Conservation (phyloP, 1,140 invertebrate genomes). For the Proctacanthus coquilletti region DNA sequence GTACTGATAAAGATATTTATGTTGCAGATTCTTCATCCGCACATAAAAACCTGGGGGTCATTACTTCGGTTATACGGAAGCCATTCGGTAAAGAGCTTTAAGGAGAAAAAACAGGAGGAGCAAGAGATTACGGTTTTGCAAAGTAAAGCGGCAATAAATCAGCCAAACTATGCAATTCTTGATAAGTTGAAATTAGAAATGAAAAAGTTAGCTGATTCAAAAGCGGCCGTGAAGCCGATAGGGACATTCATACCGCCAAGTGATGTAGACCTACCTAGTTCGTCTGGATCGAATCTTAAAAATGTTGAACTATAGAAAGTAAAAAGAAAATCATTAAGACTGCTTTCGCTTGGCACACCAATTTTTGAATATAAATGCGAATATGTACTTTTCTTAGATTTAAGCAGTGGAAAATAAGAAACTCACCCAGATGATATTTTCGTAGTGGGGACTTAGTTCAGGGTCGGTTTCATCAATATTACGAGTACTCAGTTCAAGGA, state of each 20-base stretch:
- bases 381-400: no score
- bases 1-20: background rate
- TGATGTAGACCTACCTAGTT: conserved; percentile 47
- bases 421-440: no score
- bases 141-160: conserved; percentile 76
- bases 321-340: no score
- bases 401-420: no score
- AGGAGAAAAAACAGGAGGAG: conserved; percentile 88
- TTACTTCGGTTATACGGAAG: conserved; percentile 85
- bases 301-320: conserved; percentile 33
- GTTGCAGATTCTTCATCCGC: conserved; percentile 63
- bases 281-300: conserved; percentile 54
- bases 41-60: conserved; percentile 90
- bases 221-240: conserved; percentile 51
- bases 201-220: conserved; percentile 55
- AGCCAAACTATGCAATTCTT: conserved; percentile 86
- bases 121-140: conserved; percentile 86
- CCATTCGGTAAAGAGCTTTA: conserved; percentile 78
- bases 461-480: no score
- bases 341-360: no score
- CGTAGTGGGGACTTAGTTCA: no score
- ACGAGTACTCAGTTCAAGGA: no score
- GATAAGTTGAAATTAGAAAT: conserved; percentile 82
- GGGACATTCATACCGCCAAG: conserved; percentile 51
- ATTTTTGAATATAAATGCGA: no score